Conservation (phyloP, 2,113 vertebrate genomes). For the Ctenomys sociabilis region DNA sequence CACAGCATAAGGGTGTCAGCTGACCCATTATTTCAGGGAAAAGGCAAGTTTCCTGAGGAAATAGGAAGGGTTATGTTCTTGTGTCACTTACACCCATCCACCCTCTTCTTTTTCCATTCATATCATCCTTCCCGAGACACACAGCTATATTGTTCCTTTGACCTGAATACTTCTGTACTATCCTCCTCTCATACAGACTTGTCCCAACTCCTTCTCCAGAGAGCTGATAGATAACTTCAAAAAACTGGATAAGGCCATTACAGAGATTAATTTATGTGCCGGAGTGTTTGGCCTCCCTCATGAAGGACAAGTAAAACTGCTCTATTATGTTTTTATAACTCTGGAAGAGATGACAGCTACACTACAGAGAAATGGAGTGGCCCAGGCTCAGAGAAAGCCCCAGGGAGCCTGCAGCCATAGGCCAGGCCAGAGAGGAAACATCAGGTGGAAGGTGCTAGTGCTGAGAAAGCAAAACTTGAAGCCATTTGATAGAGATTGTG, state of each 20-base stretch:
- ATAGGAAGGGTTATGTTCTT: background rate
- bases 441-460: background rate
- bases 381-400: background rate
- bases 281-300: background rate
- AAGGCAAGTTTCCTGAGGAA: constrained; percentile 13
- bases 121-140: background rate
- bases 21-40: background rate
- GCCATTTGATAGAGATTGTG: background rate
- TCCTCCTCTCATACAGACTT: background rate
- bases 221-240: background rate
- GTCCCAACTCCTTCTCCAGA: background rate
- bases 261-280: background rate
- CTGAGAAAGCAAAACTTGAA: background rate
- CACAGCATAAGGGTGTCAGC: background rate
- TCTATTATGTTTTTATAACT: background rate
- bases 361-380: background rate
- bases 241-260: background rate
- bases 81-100: background rate
- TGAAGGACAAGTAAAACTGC: background rate
- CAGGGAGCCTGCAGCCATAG: background rate
- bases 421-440: background rate
- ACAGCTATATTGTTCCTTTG: background rate
- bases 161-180: background rate
- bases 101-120: background rate
- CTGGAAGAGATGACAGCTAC: background rate